Evolutionary conservation across 2,888 invertebrate species (phyloP).

Genomic region (Dynastes tityus): DNA sequence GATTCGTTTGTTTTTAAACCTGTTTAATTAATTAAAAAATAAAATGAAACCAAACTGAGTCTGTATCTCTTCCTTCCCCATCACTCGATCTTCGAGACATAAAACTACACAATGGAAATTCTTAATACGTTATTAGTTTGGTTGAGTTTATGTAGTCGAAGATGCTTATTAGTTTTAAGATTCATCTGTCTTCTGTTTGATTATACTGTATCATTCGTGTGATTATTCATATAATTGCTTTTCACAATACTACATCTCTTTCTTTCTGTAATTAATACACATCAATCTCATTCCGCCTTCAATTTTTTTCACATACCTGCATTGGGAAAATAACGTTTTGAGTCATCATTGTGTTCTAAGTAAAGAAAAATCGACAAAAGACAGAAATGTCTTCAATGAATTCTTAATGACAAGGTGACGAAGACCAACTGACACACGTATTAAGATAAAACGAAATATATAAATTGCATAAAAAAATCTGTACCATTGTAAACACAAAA

Average conservation of each 20-base stretch:
- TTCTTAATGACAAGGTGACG: too few species aligned
- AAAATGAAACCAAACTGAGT: constrained; percentile 62
- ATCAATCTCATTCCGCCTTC: too few species aligned
- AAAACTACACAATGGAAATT: constrained; percentile 54
- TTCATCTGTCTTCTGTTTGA: constrained; percentile 61
- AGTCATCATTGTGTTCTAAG: too few species aligned
- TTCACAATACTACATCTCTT: neutral
- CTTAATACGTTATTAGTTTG: constrained; percentile 57
- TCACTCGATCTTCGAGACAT: constrained; percentile 40
- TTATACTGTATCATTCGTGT: constrained; percentile 64
- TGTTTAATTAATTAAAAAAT: constrained; percentile 68
- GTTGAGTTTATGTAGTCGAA: constrained; percentile 50
- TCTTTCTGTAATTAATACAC: constrained; percentile 15
- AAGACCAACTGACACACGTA: too few species aligned
- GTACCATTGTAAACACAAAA: too few species aligned
- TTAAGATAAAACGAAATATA: too few species aligned
- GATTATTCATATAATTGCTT: constrained; percentile 38
- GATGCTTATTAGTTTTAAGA: constrained; percentile 59
- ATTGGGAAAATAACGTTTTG: too few species aligned
- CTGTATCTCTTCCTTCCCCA: constrained; percentile 48
- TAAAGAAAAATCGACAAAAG: too few species aligned
- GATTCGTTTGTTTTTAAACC: constrained; percentile 67
- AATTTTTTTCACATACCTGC: too few species aligned
- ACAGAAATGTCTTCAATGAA: too few species aligned
- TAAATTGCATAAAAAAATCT: too few species aligned